Evolutionary conservation across 2,113 vertebrate species (phyloP).

Genomic region (Emberiza fucata): DNA sequence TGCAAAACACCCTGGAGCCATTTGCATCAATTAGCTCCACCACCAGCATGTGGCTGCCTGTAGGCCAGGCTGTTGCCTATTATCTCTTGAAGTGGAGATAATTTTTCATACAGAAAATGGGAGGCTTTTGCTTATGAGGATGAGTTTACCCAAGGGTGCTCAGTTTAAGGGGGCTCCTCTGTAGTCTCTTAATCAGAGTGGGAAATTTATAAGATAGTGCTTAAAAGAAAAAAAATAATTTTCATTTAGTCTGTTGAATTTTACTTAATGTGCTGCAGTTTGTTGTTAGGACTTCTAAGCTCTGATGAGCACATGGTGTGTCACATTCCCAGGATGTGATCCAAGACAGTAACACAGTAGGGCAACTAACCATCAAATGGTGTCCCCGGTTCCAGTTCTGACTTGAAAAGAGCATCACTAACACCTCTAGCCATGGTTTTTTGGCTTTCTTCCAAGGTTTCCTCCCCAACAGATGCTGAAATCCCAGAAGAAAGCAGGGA

Average conservation of each 20-base stretch:
- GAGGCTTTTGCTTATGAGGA: neutral
- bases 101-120: neutral
- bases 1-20: neutral
- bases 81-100: neutral
- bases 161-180: neutral
- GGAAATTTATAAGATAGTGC: neutral
- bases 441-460: constrained; percentile 13
- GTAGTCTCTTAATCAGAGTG: neutral
- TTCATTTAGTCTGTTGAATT: neutral
- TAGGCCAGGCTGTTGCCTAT: neutral
- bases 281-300: neutral
- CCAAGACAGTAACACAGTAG: neutral
- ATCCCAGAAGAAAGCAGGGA: constrained; percentile 1
- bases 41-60: neutral
- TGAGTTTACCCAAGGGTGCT: neutral
- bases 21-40: neutral
- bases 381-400: neutral
- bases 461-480: neutral
- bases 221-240: neutral
- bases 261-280: neutral
- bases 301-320: neutral
- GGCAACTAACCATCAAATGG: neutral
- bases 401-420: neutral
- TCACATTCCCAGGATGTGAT: neutral
- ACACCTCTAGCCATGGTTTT: neutral